Evolutionary conservation across 2,888 invertebrate species (phyloP), one percentile per base, ranked within the genome.

Genomic region (Cryptus armator): DNA sequence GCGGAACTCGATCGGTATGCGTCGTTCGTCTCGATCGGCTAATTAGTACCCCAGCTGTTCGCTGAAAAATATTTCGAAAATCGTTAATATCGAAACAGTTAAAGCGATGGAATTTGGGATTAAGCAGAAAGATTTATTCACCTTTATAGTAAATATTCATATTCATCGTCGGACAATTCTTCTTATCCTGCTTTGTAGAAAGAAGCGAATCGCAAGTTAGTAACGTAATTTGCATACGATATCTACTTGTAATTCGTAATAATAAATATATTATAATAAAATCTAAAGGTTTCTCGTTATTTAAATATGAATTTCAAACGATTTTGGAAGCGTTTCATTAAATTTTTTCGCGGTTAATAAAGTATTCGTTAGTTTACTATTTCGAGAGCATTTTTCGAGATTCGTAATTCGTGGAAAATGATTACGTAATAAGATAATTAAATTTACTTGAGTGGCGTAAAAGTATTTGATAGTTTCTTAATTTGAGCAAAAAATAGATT

Each of bases 111-210:
- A 62, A 32, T 62, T 32, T 62, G 6, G 12, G 5, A 62, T 32
- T 2, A 12, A n/a, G 0, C 6, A 9, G 12, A n/a, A 14, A 44
- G 64, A 68, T 24, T 12, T 46, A 70, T 37, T 90, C 94, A 97
- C 97, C 97, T 96, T 97, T 97, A 94, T 98, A 98, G 95, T 98
- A 97, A 94, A 98, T 97, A 93, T 98, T 97, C 94, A 97, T 97
- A 95, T 98, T 97, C 98, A 98, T 98, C 92, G 97, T 98, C 81
- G 98, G 98, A 94, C 98, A 98, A 93, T 97, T 97, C 94, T 97
- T 97, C 86, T 96, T 96, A 88, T 95, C 96, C 95, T 96, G 95
- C 94, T 67, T 59, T 19, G 64, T 19, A 48, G 7, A 43, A 12
- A 56, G 9, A 62, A 56, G 44, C 48, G 14, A 32, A 64, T 62